Evolutionary conservation across 64 coral and sea anemone species (phyloP), one percentile per base, ranked within the genome.

Genomic region (Actinia equina): DNA sequence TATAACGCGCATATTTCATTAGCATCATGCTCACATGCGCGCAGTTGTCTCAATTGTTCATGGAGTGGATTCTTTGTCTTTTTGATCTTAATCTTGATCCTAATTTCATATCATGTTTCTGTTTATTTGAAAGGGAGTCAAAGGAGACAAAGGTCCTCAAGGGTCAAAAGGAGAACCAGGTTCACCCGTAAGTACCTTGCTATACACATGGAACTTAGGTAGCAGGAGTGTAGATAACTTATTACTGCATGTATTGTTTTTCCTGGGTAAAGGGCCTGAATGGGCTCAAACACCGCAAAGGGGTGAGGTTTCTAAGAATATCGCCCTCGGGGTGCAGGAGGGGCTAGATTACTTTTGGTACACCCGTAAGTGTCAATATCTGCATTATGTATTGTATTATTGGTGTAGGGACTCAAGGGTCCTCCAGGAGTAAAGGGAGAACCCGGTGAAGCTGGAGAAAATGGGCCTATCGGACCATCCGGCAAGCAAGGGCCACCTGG

Each of bases 111-210:
- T 37, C 0, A 37, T 49, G 46, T 49, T 8, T 8, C 46, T 49
- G 46, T 49, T 49, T 74, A 14, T 74, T 42, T 74, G n/a, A 26
- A 74, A 74, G 69, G 69, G 69, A 74, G 25, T 74, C 9, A 74
- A 74, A 74, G 69, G 69, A 14, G 69, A 74, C 9, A 12, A 74
- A 74, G 69, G 69, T 74, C 25, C 69, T 74, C 0, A 6, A 23
- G 78, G 78, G 22, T 19, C 42, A 81, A 81, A 81, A 81, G 78
- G 78, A 81, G 49, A 81, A 20, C 4, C 78, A 20, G 78, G 78
- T 30, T 4, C 43, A 52, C 17, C 78, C 17, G 78, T 81, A 81
- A 81, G 78, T 81, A 52, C 69, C 9, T 23, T n/a, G 69, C 37
- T 74, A 16, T 30, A 13, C 62, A 65, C 4, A 22, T 7, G 22